Evolutionary conservation across 2,113 vertebrate species (phyloP), one percentile per base, ranked within the genome.

Genomic region (Perccottus glenii): DNA sequence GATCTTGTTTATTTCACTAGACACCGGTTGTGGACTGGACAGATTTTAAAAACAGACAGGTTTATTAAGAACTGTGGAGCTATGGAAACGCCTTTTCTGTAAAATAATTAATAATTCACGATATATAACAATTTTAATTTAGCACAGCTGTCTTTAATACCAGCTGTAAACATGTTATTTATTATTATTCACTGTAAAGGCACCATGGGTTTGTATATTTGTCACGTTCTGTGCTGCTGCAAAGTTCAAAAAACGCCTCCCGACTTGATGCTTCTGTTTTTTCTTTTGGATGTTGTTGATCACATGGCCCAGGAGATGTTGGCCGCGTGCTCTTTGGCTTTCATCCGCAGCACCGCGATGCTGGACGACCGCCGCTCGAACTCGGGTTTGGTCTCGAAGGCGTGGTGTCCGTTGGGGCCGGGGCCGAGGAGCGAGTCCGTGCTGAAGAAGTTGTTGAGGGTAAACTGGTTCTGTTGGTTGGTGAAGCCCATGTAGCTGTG

Each of bases 261-360:
- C 50, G 44, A 44, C 61, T 33, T n/a, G 19, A 27, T 27, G 19
- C 19, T 27, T 27, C 19, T 27, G 19, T 27, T 27, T 27, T 27
- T 27, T 27, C 19, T 27, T 27, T 27, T 27, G 19, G 19, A 27
- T 27, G 19, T 27, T 27, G 19, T 12, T 5, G 40, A 58, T 97
- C 95, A 98, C 94, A 99, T 96, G 83, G 97, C 95, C 98, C 98
- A 99, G 66, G 98, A 97, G 90, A 99, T 99, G 92, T 99, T 99
- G 80, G 98, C 98, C 47, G 98, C 83, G 72, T 99, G 98, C 90
- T 99, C 98, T 85, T 99, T 99, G 85, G 97, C 98, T 89, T 99
- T 99, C 98, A 99, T 98, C 84, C 98, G 94, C 89, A 99, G 94
- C 81, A 98, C 98, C 3, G 98, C 98, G 32, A 99, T 99, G 86